Evolutionary conservation across 23 tunicate species (phyloP), one percentile per base, ranked within the genome.

Genomic region (Ciona savignyi): DNA sequence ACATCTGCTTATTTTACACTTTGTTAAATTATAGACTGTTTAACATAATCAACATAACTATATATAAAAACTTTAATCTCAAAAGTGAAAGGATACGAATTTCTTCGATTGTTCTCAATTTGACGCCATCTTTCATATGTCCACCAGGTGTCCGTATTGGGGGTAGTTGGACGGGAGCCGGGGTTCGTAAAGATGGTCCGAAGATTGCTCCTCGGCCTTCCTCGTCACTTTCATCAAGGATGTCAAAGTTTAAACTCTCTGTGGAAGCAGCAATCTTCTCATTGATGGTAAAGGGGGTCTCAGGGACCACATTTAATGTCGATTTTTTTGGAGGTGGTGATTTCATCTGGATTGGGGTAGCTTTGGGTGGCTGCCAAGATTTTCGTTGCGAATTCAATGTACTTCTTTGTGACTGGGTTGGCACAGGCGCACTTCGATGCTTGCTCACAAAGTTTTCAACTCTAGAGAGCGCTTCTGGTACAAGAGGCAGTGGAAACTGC

Each of bases 61-160:
- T n/a, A n/a, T n/a, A n/a, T n/a, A n/a, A n/a, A n/a, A n/a, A n/a
- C n/a, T n/a, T n/a, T n/a, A n/a, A n/a, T n/a, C n/a, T 4, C 30
- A 26, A 66, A 29, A 49, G 4, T 27, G 34, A 74, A 82, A 75
- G 80, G 87, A 82, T 83, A 83, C 89, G 89, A 27, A 83, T 63
- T 83, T 83, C 89, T 26, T 83, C 89, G 4, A 83, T 76, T 34
- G 89, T 66, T 70, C 82, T 35, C 2, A 83, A 75, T 77, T 83
- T 75, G 4, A 63, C 68, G 26, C 73, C 89, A 70, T 70, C 72
- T 61, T 27, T 42, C 4, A 22, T 23, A 34, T 28, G 32, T 9
- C 73, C 82, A 34, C 78, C 73, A 20, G 82, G 82, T 42, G 72
- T 77, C 27, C 25, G 3, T 6, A 30, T 27, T 3, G 77, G 60